These are phyloP conservation scores for Schizopygopsis pylzovi DNA, from an alignment of 2,797 vertebrate genomes.

Conservation along the genomic window DNA sequence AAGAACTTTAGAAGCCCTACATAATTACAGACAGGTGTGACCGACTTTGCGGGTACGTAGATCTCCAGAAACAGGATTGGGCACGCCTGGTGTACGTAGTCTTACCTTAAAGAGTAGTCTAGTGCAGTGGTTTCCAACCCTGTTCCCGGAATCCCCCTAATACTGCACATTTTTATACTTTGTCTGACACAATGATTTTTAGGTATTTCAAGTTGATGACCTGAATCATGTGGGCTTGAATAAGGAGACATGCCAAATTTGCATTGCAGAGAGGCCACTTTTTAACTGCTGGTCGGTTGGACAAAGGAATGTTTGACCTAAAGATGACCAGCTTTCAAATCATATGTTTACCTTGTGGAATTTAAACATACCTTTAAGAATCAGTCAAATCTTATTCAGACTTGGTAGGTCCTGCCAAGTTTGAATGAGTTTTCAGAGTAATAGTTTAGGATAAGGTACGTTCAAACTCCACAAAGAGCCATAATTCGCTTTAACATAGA, in stretches of 20 bases:
- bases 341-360: background rate
- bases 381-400: background rate
- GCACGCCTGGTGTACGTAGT: background rate
- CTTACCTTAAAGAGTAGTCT: background rate
- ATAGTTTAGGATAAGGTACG: background rate
- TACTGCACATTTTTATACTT: background rate
- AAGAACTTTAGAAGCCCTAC: too few species aligned
- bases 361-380: background rate
- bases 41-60: background rate
- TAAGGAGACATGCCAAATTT: background rate
- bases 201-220: background rate
- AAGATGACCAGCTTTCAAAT: background rate
- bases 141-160: background rate
- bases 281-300: background rate
- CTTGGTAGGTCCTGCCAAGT: background rate
- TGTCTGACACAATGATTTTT: background rate
- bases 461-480: background rate
- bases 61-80: background rate
- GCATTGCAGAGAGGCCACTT: background rate
- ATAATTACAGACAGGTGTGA: too few species aligned
- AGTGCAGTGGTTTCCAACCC: background rate
- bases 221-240: background rate
- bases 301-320: background rate
- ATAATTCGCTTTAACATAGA: background rate
- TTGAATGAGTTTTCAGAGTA: background rate